These are phyloP conservation scores for Cricetomys ansorgei DNA, from an alignment of 2,113 vertebrate genomes.

Conservation along the genomic window DNA sequence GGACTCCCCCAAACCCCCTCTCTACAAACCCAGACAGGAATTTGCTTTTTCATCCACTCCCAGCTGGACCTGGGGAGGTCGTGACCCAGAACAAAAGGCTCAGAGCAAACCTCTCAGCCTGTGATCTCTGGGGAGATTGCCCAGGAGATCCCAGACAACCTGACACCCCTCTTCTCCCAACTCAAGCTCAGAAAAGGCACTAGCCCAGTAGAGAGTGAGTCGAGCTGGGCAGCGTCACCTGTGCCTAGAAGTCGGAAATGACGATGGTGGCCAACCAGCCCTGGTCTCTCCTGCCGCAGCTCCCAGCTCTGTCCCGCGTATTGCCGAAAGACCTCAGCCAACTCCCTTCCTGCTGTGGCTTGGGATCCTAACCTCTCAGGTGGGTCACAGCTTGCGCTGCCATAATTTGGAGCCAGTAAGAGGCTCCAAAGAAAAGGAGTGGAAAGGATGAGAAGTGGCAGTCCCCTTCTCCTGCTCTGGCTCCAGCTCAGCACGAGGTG, in stretches of 20 bases:
- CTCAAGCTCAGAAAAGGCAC: neutral
- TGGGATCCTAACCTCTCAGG: neutral
- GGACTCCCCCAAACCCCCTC: neutral
- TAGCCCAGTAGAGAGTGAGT: neutral
- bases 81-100: neutral
- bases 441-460: neutral
- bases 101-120: neutral
- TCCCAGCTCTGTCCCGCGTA: neutral
- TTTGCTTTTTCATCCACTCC: neutral
- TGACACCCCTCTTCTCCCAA: neutral
- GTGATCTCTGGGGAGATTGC: neutral
- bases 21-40: neutral
- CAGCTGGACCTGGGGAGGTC: neutral
- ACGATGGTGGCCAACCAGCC: neutral
- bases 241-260: neutral
- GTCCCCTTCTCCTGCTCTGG: neutral
- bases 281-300: neutral
- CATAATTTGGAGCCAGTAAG: neutral
- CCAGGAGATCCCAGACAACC: neutral
- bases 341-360: neutral
- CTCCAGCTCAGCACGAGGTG: neutral
- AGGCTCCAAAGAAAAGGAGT: neutral
- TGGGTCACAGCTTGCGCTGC: neutral
- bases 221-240: neutral
- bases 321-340: neutral